Evolutionary conservation across 1,140 invertebrate species (phyloP).

Genomic region (Aphaenogaster floridana): DNA sequence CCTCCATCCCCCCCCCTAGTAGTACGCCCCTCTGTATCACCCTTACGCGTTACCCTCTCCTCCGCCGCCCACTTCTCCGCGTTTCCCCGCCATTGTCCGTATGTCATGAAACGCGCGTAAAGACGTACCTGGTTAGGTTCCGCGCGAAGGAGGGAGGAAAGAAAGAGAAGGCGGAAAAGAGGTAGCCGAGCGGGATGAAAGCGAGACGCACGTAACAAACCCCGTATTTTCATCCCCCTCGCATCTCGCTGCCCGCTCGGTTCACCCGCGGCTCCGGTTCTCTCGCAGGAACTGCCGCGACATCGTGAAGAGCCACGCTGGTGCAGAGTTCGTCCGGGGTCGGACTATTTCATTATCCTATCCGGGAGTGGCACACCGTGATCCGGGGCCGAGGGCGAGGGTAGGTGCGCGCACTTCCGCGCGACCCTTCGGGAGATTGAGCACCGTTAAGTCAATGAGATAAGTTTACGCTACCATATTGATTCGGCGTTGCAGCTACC

Average conservation of each 20-base stretch:
- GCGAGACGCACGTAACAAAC: constrained; percentile 18
- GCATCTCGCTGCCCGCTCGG: background rate
- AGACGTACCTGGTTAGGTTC: constrained; percentile 52
- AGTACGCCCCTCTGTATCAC: constrained; percentile 11
- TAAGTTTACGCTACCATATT: constrained; percentile 80
- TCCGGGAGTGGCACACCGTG: constrained; percentile 52
- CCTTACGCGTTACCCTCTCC: constrained; percentile 11
- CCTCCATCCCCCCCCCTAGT: background rate
- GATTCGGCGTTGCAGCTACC: constrained; percentile 70
- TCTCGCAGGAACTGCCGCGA: constrained; percentile 40
- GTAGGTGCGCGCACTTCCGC: constrained; percentile 14
- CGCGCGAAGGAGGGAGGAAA: constrained; percentile 1
- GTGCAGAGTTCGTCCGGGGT: constrained; percentile 63
- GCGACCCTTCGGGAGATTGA: constrained; percentile 71
- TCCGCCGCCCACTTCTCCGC: background rate
- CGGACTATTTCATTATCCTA: constrained; percentile 77
- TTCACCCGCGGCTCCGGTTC: constrained; percentile 39
- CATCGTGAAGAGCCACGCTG: constrained; percentile 42
- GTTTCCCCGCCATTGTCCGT: constrained; percentile 53
- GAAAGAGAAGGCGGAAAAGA: background rate
- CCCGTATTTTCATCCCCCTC: constrained; percentile 13
- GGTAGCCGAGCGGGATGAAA: background rate
- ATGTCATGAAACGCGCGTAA: constrained; percentile 66
- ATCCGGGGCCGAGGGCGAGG: background rate
- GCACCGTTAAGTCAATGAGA: constrained; percentile 81